Conservation (phyloP, 2,888 invertebrate species). For the Muschampia plurimacula region DNA sequence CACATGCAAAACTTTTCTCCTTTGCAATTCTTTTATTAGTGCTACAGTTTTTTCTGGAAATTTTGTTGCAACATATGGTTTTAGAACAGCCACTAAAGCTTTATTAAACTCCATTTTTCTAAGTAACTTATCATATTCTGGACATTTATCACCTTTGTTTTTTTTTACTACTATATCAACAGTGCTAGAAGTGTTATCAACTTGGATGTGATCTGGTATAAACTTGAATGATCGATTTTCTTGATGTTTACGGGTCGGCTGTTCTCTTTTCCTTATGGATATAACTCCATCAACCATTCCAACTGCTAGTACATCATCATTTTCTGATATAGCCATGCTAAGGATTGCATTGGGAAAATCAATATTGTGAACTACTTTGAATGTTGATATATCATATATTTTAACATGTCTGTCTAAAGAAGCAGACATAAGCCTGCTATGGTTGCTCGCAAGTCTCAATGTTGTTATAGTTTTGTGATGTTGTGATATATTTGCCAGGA, state of each 20-base stretch:
- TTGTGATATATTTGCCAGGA: constrained; percentile 93
- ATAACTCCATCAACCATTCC: constrained; percentile 97
- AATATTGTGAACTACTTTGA: constrained; percentile 94
- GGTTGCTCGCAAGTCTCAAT: constrained; percentile 92
- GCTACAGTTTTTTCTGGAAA: constrained; percentile 92
- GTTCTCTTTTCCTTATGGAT: constrained; percentile 92
- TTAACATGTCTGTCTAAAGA: constrained; percentile 97
- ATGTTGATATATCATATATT: constrained; percentile 94
- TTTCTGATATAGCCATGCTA: constrained; percentile 91
- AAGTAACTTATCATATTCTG: constrained; percentile 89
- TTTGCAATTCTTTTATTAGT: constrained; percentile 94
- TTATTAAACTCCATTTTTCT: constrained; percentile 93
- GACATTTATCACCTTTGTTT: constrained; percentile 66
- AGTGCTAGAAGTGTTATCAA: constrained; percentile 44
- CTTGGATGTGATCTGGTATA: constrained; percentile 74
- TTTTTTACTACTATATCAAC: constrained; percentile 84
- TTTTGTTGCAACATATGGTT: constrained; percentile 85
- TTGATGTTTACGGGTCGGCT: constrained; percentile 71
- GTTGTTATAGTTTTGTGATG: constrained; percentile 98
- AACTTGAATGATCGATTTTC: constrained; percentile 78
- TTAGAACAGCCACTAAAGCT: constrained; percentile 91
- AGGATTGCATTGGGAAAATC: constrained; percentile 96
- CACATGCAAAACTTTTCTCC: constrained; percentile 90
- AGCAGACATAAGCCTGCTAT: constrained; percentile 93
- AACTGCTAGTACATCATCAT: constrained; percentile 94